These are phyloP conservation scores for Rhorus exstirpatorius DNA, from an alignment of 2,888 invertebrate genomes.

Conservation along the genomic window DNA sequence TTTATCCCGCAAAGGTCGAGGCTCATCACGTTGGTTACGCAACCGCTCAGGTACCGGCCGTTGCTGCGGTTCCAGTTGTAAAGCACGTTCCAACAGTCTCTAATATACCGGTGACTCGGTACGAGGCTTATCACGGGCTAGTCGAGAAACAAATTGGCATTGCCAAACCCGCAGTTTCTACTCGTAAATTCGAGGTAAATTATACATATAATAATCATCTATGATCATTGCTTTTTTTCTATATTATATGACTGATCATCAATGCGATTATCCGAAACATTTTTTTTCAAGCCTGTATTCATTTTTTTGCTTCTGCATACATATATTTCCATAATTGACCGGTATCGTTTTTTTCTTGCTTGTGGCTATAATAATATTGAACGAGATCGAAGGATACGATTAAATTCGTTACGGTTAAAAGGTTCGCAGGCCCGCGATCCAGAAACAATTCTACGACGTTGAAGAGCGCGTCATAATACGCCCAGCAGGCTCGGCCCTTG, in stretches of 20 bases:
- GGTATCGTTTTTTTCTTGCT: too few species aligned
- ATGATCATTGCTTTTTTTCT: too few species aligned
- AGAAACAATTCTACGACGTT: constrained; percentile 89
- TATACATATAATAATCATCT: neutral
- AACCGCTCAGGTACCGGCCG: constrained; percentile 81
- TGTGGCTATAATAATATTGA: too few species aligned
- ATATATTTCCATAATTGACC: too few species aligned
- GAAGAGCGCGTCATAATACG: constrained; percentile 88
- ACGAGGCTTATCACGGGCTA: constrained; percentile 86
- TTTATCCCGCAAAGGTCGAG: constrained; percentile 77
- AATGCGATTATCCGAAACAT: too few species aligned
- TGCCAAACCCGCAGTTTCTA: constrained; percentile 88
- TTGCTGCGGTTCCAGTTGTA: constrained; percentile 82
- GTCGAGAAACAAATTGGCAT: constrained; percentile 88
- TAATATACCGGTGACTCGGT: constrained; percentile 86
- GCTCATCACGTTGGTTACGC: constrained; percentile 82
- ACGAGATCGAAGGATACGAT: too few species aligned
- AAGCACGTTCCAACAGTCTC: constrained; percentile 86
- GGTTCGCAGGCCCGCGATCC: constrained; percentile 88
- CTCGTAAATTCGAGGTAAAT: constrained; percentile 87
- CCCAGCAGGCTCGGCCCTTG: constrained; percentile 88
- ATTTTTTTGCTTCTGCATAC: too few species aligned
- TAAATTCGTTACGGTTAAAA: constrained; percentile 65
- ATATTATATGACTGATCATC: too few species aligned
- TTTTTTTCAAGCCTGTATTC: too few species aligned